phyloP scores from a whole-genome alignment of 2,888 invertebrate species.

The Eilema sororculum region DNA sequence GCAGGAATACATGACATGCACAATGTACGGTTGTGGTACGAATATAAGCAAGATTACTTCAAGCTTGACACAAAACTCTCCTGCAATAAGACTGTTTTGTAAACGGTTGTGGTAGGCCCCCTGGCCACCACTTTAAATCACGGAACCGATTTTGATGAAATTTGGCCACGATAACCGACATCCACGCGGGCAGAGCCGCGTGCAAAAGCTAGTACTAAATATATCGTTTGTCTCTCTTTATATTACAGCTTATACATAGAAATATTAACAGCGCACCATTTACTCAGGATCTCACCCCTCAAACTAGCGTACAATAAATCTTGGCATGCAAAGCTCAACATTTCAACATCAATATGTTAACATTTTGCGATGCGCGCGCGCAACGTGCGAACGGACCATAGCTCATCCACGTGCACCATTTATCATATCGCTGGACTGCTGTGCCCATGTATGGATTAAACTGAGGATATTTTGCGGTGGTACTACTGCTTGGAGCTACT shows the following conservation, averaged over 20 bases:
- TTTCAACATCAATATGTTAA: conserved; percentile 52
- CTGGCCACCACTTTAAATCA: no score
- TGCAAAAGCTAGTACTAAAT: no score
- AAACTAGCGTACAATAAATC: conserved; percentile 38
- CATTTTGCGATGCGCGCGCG: conserved; percentile 42
- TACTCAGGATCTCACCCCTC: not conserved
- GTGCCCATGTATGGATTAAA: conserved; percentile 26
- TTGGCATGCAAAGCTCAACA: conserved; percentile 24
- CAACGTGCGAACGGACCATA: conserved; percentile 52
- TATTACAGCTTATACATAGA: not conserved
- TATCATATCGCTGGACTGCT: conserved; percentile 46
- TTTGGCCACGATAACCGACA: no score
- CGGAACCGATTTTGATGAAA: no score
- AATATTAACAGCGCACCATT: not conserved
- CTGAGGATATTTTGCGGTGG: conserved; percentile 12
- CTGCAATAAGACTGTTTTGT: no score
- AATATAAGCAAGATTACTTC: no score
- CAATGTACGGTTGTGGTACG: no score
- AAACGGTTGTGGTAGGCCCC: no score
- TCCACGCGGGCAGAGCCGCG: no score
- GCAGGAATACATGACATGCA: no score
- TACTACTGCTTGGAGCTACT: conserved; percentile 8
- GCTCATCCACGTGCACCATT: conserved; percentile 48
- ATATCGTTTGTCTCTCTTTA: no score
- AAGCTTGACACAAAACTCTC: no score